Evolutionary conservation across 2,888 invertebrate species (phyloP), one percentile per base, ranked within the genome.

Genomic region (Petrolisthes cinctipes): DNA sequence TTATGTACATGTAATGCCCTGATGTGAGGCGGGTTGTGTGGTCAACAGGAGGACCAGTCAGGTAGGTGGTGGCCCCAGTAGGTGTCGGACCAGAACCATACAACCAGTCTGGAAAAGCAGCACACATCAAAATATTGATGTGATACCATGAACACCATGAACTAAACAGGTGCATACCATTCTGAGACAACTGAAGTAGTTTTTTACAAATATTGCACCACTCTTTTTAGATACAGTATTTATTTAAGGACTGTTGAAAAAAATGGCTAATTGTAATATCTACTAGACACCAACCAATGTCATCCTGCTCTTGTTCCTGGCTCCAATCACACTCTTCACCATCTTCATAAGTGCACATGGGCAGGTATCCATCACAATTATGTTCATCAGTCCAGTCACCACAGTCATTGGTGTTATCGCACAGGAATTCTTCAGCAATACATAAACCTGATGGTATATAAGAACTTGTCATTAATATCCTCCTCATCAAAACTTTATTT

Each of bases 381-480:
- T 61, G 17, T 68, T 89, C 89, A 85, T 89, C 89, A 71, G 51
- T 83, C 20, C 61, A 14, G 81, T 90, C 88, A 23, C 89, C 89
- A 68, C 89, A 90, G 88, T 90, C 89, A 23, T 90, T 90, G 68
- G 89, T 90, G 71, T 78, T 85, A 75, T 90, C 89, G 61, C 89
- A 90, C 6, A 89, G 5, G 53, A 83, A 66, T 1, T 82, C 81
- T 68, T 51, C 23, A n/a, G 61, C 51, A 53, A 90, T 51, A 75
- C 89, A 90, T 54, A 90, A 23, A 14, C 85, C 89, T 90, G 51
- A 79, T 20, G 54, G 23, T 37, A 66, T n/a, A 23, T 17, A 51
- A 51, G 37, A 37, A 37, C 1, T 37, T 37, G 2, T 37, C 37
- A 37, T 37, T 37, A 37, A 37, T 37, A 37, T 37, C 37, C 37